Base-by-base conservation (phyloP, 2,797 vertebrate species). In the Rhadinocentrus ornatus region DNA sequence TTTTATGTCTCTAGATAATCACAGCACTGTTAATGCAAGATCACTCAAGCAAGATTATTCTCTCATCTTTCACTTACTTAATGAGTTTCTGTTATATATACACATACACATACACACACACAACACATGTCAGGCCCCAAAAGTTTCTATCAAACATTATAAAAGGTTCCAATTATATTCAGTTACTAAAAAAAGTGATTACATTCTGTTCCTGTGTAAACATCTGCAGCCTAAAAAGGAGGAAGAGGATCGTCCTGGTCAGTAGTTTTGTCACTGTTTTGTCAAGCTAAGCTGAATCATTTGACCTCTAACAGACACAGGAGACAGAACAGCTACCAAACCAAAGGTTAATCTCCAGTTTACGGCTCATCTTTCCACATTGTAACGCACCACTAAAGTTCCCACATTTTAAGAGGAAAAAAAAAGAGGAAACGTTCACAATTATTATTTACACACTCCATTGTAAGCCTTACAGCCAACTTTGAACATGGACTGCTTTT, bases 1-100 rank as follows among this genome's bases (percentile, higher is more conserved):
- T 83, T 88, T 84, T 85, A 89, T 90, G 85, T 84, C 84, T 73
- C 20, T 61, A 82, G 71, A 88, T 88, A 86, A 91, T 91, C 84
- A 87, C 83, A 83, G 65, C 62, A 62, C 62, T 82, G 75, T 73
- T 78, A 83, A 86, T 72, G 60, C 58, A 55, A 32, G 66, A 54
- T 82, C 73, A 60, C 59, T 76, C 55, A 37, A 72, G 66, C 69
- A 66, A 41, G 20, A 53, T 77, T 69, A 64, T 66, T 76, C 66
- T 62, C 66, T 69, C 55, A 35, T 62, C 29, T 70, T 73, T 79
- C 77, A 66, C 55, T 69, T 72, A 61, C 32, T 59, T 54, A 61
- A 10, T 2, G 18, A 67, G 41, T 61, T 29, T 31, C 41, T 56
- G 39, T 53, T 44, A 35, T 32, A 52, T 22, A 6, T 61, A 29